Evolutionary conservation across 2,113 vertebrate species (phyloP).

Genomic region (Mirounga angustirostris): DNA sequence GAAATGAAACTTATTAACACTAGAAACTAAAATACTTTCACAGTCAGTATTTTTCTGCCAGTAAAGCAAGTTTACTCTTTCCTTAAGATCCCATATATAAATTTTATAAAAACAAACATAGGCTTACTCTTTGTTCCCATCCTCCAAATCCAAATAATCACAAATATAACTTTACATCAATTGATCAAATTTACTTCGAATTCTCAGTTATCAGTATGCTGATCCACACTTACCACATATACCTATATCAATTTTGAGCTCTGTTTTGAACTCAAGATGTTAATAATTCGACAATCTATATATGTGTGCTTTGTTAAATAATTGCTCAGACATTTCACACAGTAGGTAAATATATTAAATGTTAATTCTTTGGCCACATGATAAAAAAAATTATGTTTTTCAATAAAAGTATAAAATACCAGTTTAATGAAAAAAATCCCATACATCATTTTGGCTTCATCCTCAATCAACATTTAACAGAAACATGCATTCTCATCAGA

Average conservation of each 20-base stretch:
- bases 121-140: neutral
- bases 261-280: neutral
- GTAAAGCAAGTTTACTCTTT: neutral
- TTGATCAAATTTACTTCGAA: neutral
- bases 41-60: neutral
- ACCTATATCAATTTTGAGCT: neutral
- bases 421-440: neutral
- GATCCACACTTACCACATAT: neutral
- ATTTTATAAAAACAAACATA: conserved; percentile 47
- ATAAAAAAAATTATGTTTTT: neutral
- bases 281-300: neutral
- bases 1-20: neutral
- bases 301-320: neutral
- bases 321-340: neutral
- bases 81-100: neutral
- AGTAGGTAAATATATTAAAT: neutral
- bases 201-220: neutral
- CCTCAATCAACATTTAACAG: neutral
- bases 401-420: neutral
- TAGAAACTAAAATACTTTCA: neutral
- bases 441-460: neutral
- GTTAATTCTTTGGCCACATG: neutral
- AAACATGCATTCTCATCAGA: neutral
- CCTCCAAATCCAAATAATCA: neutral
- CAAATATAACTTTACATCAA: neutral